Base-by-base conservation (phyloP, 2,888 invertebrate genomes). In the Lithophane semibrunnea region DNA sequence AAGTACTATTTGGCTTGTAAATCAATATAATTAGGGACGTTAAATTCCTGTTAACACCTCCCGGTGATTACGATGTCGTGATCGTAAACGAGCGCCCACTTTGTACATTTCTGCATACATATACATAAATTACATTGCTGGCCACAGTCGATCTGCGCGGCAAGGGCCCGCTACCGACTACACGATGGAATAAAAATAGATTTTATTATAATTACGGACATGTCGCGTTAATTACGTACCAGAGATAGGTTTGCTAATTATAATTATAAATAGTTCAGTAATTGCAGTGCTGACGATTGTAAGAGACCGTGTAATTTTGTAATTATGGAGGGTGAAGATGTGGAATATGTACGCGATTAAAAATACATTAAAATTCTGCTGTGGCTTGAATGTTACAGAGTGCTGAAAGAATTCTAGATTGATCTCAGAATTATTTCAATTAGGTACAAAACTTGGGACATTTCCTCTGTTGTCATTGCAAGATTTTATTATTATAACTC, bases 21-120 rank as follows among this genome's bases (percentile, higher is more conserved):
- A 91, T 92, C 89, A 91, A 90, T 92, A 90, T 90, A 92, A 92
- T 92, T 91, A 91, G 88, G 88, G 77, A 88, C 84, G 88, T 87
- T 84, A 90, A 88, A 88, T 87, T 88, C 88, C 88, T 88, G 90
- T 91, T 91, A 89, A 91, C 92, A 89, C 92, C 89, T 91, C 90
- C 82, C 79, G 75, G 83, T 84, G 79, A 89, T 90, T 89, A 88
- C 89, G 89, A 84, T 75, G 81, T 88, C 83, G 90, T 88, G 89
- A 89, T 89, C 86, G 89, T 88, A 89, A 88, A 88, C 84, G 82
- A 80, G 86, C 88, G 86, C 88, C 88, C 88, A 88, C 89, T 88
- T 88, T 89, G 88, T 88, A 89, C 89, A 88, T 86, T 84, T 86
- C 88, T 89, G 91, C 91, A 91, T 91, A 89, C 82, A 89, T 91